Conservation (phyloP, 92 coral and sea anemone species). For the Siderastrea siderea region DNA sequence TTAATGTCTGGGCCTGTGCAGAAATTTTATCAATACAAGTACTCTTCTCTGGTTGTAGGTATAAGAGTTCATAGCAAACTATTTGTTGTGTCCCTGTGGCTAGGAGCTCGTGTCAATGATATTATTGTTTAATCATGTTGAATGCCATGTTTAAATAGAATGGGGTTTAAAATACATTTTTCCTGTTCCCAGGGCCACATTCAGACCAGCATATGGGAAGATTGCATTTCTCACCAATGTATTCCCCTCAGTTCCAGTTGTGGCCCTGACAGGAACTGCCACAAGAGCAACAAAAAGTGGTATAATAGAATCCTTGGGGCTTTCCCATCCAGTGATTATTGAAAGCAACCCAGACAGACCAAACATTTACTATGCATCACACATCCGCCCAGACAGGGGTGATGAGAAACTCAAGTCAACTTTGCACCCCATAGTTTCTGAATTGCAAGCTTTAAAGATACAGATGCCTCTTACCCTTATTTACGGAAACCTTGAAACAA, state of each 20-base stretch:
- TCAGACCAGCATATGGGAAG: conserved; percentile 41
- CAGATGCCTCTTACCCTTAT: conserved; percentile 69
- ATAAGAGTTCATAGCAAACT: too few species aligned
- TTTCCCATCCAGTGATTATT: conserved; percentile 63
- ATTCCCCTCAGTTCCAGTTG: conserved; percentile 53
- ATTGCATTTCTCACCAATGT: conserved; percentile 20
- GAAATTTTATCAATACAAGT: too few species aligned
- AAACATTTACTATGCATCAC: conserved; percentile 57
- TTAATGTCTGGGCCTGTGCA: too few species aligned
- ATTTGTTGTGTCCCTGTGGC: too few species aligned
- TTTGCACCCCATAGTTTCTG: conserved; percentile 47
- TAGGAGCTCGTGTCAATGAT: too few species aligned
- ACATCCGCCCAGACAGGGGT: conserved; percentile 52
- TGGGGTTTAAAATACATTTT: not conserved
- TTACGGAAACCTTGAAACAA: conserved; percentile 63
- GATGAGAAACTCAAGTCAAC: conserved; percentile 54
- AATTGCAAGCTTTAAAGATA: conserved; percentile 33
- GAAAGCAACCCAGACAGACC: conserved; percentile 58
- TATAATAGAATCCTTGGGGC: conserved; percentile 48
- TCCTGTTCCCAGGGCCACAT: conserved; percentile 3
- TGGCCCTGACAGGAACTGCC: conserved; percentile 76
- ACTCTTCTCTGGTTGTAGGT: too few species aligned
- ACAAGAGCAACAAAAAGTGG: conserved; percentile 34
- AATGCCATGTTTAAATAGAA: too few species aligned
- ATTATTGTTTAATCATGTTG: too few species aligned